Evolutionary conservation across 2,888 invertebrate species (phyloP), one percentile per base, ranked within the genome.

Genomic region (Leptarthrus brevirostris): DNA sequence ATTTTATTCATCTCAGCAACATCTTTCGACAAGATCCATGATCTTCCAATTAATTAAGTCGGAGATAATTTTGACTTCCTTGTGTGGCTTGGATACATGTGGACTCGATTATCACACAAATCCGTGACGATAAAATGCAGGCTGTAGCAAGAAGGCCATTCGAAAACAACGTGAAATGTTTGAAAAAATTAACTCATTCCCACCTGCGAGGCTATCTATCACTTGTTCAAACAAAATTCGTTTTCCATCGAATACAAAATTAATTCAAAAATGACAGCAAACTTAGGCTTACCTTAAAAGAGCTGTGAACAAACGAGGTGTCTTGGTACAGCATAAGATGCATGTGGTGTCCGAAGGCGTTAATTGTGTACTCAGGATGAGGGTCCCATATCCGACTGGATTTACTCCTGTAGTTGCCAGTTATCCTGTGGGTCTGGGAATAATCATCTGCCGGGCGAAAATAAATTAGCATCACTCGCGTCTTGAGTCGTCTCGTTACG

Each of bases 351-450:
- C 90, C 90, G 80, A 92, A 92, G 20, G 90, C 91, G 40, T 87
- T 86, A 75, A 92, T 88, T 79, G 88, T 88, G 81, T 92, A 92
- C 78, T 90, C 88, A 1, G 92, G 92, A 85, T 91, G 90, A 2
- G 91, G 90, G 81, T 92, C 92, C 91, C 92, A 92, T 69, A 90
- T 86, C 79, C 87, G 86, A 44, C 89, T 89, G 58, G 86, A 85
- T 77, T 87, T 86, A 77, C 88, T 89, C 44, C 91, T 86, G 82
- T 89, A 91, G 80, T 91, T 90, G 14, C 91, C 91, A 73, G 89
- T 90, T 81, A 89, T 87, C 79, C 89, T 89, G 75, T 84, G 84
- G 56, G 83, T 83, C 58, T 86, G 80, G 75, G 81, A 79, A 74
- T 83, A 83, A 77, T 81, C 82, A 26, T 72, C 61, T 58, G 69